These are phyloP conservation scores for Serrognathus titanus DNA, from an alignment of 2,888 invertebrate genomes.

Conservation along the genomic window DNA sequence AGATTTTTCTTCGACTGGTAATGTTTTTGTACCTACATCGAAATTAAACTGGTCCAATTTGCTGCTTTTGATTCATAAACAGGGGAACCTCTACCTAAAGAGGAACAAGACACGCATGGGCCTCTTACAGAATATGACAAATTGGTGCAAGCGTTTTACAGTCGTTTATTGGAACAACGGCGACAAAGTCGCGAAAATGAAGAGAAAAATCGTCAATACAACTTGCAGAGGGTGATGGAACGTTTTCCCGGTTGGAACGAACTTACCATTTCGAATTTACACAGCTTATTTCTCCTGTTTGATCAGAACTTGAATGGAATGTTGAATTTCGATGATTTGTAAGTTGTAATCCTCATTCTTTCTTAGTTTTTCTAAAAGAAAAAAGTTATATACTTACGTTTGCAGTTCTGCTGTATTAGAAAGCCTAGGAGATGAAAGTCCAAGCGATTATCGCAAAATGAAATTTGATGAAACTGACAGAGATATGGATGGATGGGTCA, in stretches of 20 bases:
- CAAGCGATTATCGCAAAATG: constrained; percentile 51
- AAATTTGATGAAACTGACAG: constrained; percentile 53
- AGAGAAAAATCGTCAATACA: constrained; percentile 55
- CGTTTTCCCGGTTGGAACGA: constrained; percentile 59
- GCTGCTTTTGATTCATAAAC: background rate
- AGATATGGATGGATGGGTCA: constrained; percentile 57
- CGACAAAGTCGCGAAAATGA: constrained; percentile 55
- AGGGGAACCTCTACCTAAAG: constrained; percentile 34
- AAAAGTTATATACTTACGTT: constrained; percentile 1
- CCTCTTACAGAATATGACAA: constrained; percentile 54
- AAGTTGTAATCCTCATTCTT: constrained; percentile 6
- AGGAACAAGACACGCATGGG: constrained; percentile 28
- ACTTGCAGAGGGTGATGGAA: constrained; percentile 53
- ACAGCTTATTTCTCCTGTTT: constrained; percentile 56
- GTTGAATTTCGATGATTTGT: constrained; percentile 56
- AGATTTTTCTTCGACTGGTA: constrained; percentile 57
- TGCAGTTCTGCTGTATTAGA: constrained; percentile 50
- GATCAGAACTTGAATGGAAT: constrained; percentile 58
- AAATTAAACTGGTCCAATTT: background rate
- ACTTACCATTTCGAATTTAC: constrained; percentile 56
- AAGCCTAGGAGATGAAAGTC: constrained; percentile 54
- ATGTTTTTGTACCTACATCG: constrained; percentile 1
- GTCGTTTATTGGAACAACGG: constrained; percentile 52
- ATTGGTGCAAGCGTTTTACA: constrained; percentile 54
- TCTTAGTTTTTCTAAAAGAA: no score